Conservation (phyloP, 2,113 vertebrate genomes). For the Nymphicus hollandicus region DNA sequence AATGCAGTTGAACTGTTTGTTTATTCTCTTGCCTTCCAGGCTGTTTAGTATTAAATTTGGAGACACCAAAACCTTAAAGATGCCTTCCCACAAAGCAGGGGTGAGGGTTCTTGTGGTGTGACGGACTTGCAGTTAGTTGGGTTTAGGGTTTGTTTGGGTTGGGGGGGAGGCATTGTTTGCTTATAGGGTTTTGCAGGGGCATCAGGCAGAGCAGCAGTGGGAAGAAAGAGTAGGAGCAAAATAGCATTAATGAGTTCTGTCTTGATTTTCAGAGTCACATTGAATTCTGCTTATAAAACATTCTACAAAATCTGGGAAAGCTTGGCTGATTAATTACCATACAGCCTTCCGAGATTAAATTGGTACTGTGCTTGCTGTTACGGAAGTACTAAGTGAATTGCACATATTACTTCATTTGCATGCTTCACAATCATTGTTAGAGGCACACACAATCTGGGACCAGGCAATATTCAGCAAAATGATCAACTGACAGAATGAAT, state of each 20-base stretch:
- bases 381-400: too few relatives aligned
- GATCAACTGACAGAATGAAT: background rate
- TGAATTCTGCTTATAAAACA: background rate
- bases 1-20: background rate
- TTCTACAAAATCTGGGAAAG: background rate
- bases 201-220: background rate
- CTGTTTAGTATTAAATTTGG: background rate
- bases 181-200: rapidly evolving
- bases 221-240: background rate
- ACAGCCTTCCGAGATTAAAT: background rate
- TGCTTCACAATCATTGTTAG: background rate
- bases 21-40: background rate
- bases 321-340: background rate
- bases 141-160: too few relatives aligned
- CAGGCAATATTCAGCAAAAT: background rate
- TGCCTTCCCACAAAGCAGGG: background rate
- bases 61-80: background rate
- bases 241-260: background rate
- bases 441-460: background rate
- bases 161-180: rapidly evolving
- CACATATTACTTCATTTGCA: background rate
- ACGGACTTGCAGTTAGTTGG: background rate
- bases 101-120: background rate
- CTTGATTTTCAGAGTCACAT: background rate
- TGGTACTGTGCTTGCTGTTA: too few relatives aligned